Base-by-base conservation (phyloP, 2,888 invertebrate species). In the Stenurella melanura region DNA sequence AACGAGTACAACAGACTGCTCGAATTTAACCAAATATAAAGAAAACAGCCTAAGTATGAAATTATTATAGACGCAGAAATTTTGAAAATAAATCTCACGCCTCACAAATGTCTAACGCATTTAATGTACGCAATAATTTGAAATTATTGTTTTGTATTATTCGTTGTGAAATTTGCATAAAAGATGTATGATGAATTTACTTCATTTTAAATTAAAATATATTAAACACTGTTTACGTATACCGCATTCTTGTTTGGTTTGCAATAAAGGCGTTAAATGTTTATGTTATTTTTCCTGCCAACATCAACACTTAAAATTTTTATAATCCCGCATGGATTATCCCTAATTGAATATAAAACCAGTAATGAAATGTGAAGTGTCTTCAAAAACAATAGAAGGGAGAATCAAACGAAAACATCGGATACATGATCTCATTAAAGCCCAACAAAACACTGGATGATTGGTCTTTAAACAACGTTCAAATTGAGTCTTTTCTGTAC, bases 261-360 rank as follows among this genome's bases (percentile, higher is more conserved):
- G n/a, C 50, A 17, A 50, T 50, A 6, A 50, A n/a, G n/a, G 1
- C 4, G 15, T 50, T 15, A 15, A 50, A 50, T 60, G 21, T 21
- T n/a, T 9, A 60, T 15, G 12, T 7, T 60, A n/a, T n/a, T 60
- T 26, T 60, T 60, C 34, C 17, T 17, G 19, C 17, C 10, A 67
- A 67, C 10, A 38, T 21, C 19, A 21, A 67, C 67, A 67, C 54
- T 30, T 67, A 18, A 42, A 66, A 17, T 18, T 42, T 66, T 5
- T 38, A 18, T 66, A 66, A 67, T 67, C 50, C 50, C 54, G 26
- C 21, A 54, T 67, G 60, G 60, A 57, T 34, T 30, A 34, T 34
- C 69, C 21, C 57, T 42, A 70, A 70, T 70, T 60, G 21, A 70
- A 58, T 60, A 26, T 60, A 64, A 68, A 57, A 54, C 34, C 60